Evolutionary conservation across 2,797 vertebrate genomes (phyloP).

Genomic region (Spondyliosoma cantharus): DNA sequence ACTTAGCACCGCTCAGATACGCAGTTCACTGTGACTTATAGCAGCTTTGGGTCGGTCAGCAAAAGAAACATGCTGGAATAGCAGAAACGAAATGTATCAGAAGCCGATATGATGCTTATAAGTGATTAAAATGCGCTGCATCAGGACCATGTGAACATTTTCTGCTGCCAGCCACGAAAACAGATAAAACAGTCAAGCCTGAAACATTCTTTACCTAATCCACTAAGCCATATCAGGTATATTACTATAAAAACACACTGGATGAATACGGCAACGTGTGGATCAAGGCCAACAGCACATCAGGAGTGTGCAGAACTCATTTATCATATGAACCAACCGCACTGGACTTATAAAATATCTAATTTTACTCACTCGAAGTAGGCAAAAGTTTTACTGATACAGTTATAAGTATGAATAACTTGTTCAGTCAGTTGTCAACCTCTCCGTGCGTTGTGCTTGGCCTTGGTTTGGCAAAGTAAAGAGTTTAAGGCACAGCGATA

Average conservation of each 20-base stretch:
- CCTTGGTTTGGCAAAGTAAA: constrained; percentile 38
- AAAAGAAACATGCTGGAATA: not conserved
- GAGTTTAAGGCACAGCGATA: constrained; percentile 63
- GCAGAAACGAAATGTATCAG: not conserved
- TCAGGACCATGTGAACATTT: constrained; percentile 6
- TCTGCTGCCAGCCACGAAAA: not conserved
- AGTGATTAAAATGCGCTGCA: not conserved
- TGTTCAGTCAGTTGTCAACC: constrained; percentile 1
- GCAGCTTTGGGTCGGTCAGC: constrained; percentile 14
- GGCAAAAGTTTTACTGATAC: not conserved
- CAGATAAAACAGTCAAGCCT: constrained; percentile 19
- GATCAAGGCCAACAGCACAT: not conserved
- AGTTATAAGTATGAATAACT: not conserved
- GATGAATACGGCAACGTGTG: not conserved
- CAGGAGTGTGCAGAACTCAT: not conserved
- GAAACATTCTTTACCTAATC: constrained; percentile 5
- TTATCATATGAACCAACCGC: not conserved
- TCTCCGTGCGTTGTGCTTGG: constrained; percentile 16
- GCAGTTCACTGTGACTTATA: constrained; percentile 12
- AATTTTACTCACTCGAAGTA: not conserved
- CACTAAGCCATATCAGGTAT: not conserved
- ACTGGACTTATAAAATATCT: not conserved
- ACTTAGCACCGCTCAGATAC: constrained; percentile 4
- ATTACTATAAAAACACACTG: constrained; percentile 22
- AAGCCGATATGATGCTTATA: not conserved